Conservation (phyloP, 2,113 vertebrate genomes). For the Mirza zaza region DNA sequence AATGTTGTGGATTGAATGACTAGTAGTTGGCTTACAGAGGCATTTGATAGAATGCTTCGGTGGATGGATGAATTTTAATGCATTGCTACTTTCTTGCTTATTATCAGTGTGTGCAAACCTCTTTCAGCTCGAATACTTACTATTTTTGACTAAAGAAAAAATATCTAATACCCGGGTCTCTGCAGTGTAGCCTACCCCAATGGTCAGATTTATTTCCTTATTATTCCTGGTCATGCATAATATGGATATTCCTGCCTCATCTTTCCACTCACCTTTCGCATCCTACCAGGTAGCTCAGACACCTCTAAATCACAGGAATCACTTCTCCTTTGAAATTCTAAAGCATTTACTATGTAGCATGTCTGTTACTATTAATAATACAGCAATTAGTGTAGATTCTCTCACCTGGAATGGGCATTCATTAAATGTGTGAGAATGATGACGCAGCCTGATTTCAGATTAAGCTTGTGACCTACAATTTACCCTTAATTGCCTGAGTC, state of each 20-base stretch:
- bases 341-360: background rate
- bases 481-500: background rate
- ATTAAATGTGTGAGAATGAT: background rate
- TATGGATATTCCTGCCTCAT: background rate
- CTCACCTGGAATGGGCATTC: background rate
- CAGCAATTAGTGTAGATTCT: background rate
- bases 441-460: background rate
- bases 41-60: background rate
- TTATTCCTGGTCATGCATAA: background rate
- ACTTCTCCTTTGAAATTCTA: background rate
- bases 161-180: background rate
- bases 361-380: background rate
- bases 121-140: background rate
- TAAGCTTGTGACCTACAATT: background rate
- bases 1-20: background rate
- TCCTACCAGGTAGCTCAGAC: background rate
- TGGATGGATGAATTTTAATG: background rate
- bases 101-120: background rate
- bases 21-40: background rate
- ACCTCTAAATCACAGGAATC: background rate
- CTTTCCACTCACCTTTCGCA: background rate
- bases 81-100: background rate
- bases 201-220: background rate
- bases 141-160: background rate
- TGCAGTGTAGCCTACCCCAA: background rate